These are phyloP conservation scores for Ametastegia equiseti DNA, from an alignment of 2,888 invertebrate genomes.

Conservation along the genomic window DNA sequence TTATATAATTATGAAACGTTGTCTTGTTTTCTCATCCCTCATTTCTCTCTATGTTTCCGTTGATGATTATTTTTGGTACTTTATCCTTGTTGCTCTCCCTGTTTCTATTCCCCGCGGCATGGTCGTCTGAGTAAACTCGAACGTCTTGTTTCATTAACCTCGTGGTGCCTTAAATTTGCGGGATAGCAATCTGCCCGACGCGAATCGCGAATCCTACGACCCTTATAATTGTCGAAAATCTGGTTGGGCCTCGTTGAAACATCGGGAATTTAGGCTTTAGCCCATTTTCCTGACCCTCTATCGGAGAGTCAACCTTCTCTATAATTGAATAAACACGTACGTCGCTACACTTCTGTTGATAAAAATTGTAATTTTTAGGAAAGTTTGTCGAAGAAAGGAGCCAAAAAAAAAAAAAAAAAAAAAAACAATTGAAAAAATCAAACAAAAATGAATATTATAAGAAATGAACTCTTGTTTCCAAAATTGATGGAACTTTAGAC, in stretches of 20 bases:
- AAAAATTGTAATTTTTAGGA: too few relatives aligned
- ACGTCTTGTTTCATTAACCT: constrained; percentile 45
- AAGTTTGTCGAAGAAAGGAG: too few relatives aligned
- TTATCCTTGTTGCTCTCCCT: neutral
- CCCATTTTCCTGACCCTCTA: neutral
- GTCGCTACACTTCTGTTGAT: too few relatives aligned
- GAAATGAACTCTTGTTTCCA: too few relatives aligned
- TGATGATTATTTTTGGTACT: too few relatives aligned
- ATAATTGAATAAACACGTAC: neutral
- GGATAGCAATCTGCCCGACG: constrained; percentile 33
- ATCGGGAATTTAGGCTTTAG: neutral
- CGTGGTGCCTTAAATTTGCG: constrained; percentile 26
- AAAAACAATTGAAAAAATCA: too few relatives aligned
- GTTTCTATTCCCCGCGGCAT: neutral
- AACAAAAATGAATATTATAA: too few relatives aligned
- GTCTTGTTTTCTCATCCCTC: neutral
- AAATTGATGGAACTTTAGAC: too few relatives aligned
- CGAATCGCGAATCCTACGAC: constrained; percentile 24
- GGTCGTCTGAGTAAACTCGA: neutral
- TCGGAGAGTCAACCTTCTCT: neutral
- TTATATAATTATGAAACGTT: neutral
- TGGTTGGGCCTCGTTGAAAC: neutral
- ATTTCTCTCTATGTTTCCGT: neutral
- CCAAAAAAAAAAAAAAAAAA: too few relatives aligned
- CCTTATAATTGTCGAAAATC: constrained; percentile 41